Base-by-base conservation (phyloP, 30 jellyfish, hydroid and myxozoan genomes). In the Hydra vulgaris region DNA sequence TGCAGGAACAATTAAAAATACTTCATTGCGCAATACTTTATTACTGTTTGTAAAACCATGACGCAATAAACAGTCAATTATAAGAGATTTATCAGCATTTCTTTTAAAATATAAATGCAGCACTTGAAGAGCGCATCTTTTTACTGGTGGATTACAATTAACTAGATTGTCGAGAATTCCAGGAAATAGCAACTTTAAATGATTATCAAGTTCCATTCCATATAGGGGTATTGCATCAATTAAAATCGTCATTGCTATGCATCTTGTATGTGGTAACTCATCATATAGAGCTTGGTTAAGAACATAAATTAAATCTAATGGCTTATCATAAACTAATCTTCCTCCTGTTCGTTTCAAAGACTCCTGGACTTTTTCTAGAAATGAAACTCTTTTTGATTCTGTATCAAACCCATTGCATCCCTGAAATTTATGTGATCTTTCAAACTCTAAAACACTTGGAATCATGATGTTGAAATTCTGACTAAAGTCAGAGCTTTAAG, bases 1-100 rank as follows among this genome's bases (percentile, higher is more conserved):
- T 26, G 90, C 87, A n/a, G 97, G 97, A 75, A 91, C 74, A 7
- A 96, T 89, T 26, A 86, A 85, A 88, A 91, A 82, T 21, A 91
- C 67, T 56, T 91, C 97, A 18, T 90, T 91, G 70, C 95, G 82
- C 52, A 84, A 66, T 19, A 81, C 77, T 12, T 88, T 82, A 75
- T 83, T 88, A 27, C 80, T 74, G 76, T 80, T 76, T 55, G 80
- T 72, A 21, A 86, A 80, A 12, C 95, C 94, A 71, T 86, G 94
- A 25, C 79, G 71, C 17, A 83, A 82, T 12, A 91, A 79, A 68
- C 75, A 81, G 26, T 85, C 71, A 23, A 91, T 82, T 18, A 80
- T 93, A 61, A 79, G 83, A 80, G 80, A 87, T 7, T 78, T 88
- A 25, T 87, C 81, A 22, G 82, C 22, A 52, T 75, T 85, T 71